phyloP scores from a whole-genome alignment of 2,888 invertebrate species.

The Pocota personata region DNA sequence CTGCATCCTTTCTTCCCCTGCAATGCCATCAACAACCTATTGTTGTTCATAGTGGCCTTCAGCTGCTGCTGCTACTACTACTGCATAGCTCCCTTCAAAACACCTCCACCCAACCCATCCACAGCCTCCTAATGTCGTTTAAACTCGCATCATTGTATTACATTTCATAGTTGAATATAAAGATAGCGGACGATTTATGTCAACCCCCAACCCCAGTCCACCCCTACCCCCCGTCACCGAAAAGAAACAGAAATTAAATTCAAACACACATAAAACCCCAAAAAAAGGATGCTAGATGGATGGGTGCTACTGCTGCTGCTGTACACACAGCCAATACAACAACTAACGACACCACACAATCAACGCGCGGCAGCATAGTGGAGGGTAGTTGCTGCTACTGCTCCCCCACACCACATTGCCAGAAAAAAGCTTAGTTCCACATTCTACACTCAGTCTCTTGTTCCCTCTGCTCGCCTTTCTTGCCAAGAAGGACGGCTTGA shows the following conservation, averaged over 20 bases:
- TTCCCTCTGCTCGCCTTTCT: not conserved
- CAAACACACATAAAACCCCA: slow-evolving; percentile 69
- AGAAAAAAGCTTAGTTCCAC: slow-evolving; percentile 68
- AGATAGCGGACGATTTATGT: slow-evolving; percentile 73
- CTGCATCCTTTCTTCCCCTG: not conserved
- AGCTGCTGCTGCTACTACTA: slow-evolving; percentile 12
- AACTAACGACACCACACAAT: slow-evolving; percentile 72
- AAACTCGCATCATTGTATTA: slow-evolving; percentile 74
- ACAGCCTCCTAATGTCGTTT: slow-evolving; percentile 70
- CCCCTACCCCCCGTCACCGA: not conserved
- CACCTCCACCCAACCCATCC: slow-evolving; percentile 13
- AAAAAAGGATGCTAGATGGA: slow-evolving; percentile 66
- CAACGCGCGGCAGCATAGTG: slow-evolving; percentile 67
- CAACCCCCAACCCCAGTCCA: slow-evolving; percentile 6
- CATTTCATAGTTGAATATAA: slow-evolving; percentile 73
- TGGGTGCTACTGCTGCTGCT: slow-evolving; percentile 45
- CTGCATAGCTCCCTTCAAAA: slow-evolving; percentile 25
- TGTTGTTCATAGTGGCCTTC: slow-evolving; percentile 61
- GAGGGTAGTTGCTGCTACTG: slow-evolving; percentile 27
- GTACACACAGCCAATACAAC: slow-evolving; percentile 66
- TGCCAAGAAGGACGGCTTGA: slow-evolving; percentile 65
- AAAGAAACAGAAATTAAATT: slow-evolving; percentile 72
- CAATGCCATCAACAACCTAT: slow-evolving; percentile 62
- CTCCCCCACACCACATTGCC: not conserved
- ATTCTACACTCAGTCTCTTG: slow-evolving; percentile 41